Percentiles rank a stretch among this genome's conserved stretches.
phyloP scores from a whole-genome alignment of 1,140 invertebrate genomes.

The silkworm (Bombyx mori) region DNA sequence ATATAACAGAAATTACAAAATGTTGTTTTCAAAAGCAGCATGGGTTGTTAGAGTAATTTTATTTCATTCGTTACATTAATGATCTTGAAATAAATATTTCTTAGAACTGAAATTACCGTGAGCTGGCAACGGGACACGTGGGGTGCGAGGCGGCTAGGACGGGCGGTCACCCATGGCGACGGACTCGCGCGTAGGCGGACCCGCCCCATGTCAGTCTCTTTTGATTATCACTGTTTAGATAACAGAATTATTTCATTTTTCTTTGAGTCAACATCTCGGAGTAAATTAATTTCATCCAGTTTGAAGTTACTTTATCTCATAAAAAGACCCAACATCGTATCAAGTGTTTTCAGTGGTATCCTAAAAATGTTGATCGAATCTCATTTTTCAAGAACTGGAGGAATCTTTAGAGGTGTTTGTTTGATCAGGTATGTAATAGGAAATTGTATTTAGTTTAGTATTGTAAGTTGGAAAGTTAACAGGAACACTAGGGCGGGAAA shows the following conservation, averaged over 20 bases:
- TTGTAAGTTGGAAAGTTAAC: constrained; percentile 46
- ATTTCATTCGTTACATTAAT: background rate
- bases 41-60: background rate
- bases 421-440: constrained; percentile 29
- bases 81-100: background rate
- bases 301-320: background rate
- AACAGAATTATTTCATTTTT: constrained; percentile 21
- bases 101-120: constrained; percentile 2
- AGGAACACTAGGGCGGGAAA: constrained; percentile 63
- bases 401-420: constrained; percentile 4
- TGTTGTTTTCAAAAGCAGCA: background rate
- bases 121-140: constrained; percentile 13
- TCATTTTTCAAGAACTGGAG: background rate
- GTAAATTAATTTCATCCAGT: background rate
- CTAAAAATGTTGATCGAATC: background rate
- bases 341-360: too few species aligned
- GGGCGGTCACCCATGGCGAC: constrained; percentile 18
- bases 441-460: constrained; percentile 32
- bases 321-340: background rate
- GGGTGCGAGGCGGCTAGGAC: constrained; percentile 31
- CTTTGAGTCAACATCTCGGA: constrained; percentile 15
- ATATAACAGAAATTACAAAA: too few species aligned
- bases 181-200: constrained; percentile 18
- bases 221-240: constrained; percentile 13
- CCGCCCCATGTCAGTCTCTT: constrained; percentile 17